Evolutionary conservation across 2,888 invertebrate species (phyloP), one percentile per base, ranked within the genome.

Genomic region (Chironomus tentans): DNA sequence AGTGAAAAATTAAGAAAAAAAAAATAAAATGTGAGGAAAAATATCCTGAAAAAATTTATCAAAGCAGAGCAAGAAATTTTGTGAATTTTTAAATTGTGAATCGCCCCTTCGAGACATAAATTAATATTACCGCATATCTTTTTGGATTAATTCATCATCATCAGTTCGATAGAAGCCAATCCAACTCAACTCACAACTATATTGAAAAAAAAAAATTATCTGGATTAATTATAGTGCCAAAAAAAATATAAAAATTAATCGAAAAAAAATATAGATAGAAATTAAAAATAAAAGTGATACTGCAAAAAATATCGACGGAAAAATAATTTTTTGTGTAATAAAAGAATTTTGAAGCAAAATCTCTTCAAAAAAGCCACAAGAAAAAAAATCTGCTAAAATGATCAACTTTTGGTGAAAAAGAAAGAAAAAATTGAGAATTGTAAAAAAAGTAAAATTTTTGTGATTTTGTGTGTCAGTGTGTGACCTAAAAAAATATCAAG

Each of bases 1-100:
- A 70, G 70, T 70, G 70, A 50, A 50, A 18, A 22, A 50, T 21
- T 7, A 50, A 21, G 13, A 48, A 21, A 12, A 38, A 18, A 69
- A 6, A 7, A 38, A 10, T 38, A 10, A 38, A 38, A 38, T 38
- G 38, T 38, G 38, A 38, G 38, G 2, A 69, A 69, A 69, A 46
- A 38, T 1, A 38, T 2, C 10, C 10, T 10, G 2, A 15, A 56
- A 56, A 56, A 56, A 18, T 56, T 18, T 56, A 70, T 22, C 21
- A 70, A 38, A 70, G 70, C 21, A 70, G 70, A 70, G 21, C 18
- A 21, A 50, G 13, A 70, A 70, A 70, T 56, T 56, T 61, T 71
- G 71, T 71, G 71, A 71, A 71, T 61, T 38, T 38, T 70, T 70
- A n/a, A n/a, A n/a, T 70, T 70, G 74, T 74, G 56, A 72, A 61